A percentile compares a stretch with the other conserved stretches of the same genome.
These are phyloP conservation scores for Corydoras maculifer DNA, from an alignment of 2,113 vertebrate species.

Conservation along the genomic window DNA sequence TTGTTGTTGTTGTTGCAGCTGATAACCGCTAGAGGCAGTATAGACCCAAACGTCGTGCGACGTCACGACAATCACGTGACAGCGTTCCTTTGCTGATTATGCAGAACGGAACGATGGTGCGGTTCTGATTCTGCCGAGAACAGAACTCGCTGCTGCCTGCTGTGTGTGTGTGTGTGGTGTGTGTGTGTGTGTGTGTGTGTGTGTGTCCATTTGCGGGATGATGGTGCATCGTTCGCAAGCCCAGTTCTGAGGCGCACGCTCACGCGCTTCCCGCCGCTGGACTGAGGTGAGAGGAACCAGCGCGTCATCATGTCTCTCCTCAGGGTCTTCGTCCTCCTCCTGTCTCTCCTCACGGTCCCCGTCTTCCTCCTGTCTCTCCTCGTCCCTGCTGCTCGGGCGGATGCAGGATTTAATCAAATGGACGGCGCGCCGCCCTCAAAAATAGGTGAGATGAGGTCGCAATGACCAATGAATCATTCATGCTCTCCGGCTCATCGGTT, in stretches of 20 bases:
- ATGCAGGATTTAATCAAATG: conserved; percentile 48
- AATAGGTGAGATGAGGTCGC: conserved; percentile 53
- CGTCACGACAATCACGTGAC: too few species aligned
- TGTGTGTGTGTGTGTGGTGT: background rate
- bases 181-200: too few species aligned
- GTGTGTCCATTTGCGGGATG: background rate
- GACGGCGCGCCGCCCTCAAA: conserved; percentile 67
- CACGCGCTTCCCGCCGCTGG: too few species aligned
- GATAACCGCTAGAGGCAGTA: too few species aligned
- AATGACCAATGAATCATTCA: background rate
- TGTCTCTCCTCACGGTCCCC: background rate
- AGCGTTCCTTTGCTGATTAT: too few species aligned
- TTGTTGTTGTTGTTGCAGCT: too few species aligned
- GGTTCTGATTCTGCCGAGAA: too few species aligned
- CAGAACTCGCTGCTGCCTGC: too few species aligned
- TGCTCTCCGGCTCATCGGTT: background rate
- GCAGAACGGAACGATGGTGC: too few species aligned
- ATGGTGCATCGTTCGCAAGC: background rate
- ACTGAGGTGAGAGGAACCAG: too few species aligned
- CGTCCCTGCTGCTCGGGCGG: conserved; percentile 28
- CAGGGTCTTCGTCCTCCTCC: background rate
- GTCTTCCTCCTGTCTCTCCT: background rate
- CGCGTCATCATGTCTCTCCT: conserved; percentile 7
- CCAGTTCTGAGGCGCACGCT: too few species aligned
- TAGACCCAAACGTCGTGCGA: too few species aligned